These are phyloP conservation scores for Microchrysa polita DNA, from an alignment of 2,888 invertebrate species.

Conservation along the genomic window DNA sequence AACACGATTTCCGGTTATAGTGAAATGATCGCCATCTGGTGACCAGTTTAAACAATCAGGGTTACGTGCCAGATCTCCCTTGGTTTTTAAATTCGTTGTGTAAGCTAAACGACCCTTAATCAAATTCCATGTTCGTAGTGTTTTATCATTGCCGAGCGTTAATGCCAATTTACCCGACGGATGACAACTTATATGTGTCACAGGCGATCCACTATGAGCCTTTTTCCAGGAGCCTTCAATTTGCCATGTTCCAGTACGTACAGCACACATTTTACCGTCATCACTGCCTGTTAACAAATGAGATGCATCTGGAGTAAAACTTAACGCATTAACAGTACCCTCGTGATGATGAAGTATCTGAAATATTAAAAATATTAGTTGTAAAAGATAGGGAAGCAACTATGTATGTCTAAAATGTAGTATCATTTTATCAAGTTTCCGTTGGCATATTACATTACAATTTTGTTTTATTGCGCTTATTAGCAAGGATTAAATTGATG, in stretches of 20 bases:
- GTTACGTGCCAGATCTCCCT: conserved; percentile 64
- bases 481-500: no score
- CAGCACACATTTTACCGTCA: conserved; percentile 85
- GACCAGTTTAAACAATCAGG: conserved; percentile 75
- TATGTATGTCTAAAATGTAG: no score
- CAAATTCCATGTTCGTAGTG: conserved; percentile 92
- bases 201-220: conserved; percentile 82
- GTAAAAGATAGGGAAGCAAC: no score
- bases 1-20: conserved; percentile 75
- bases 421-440: no score
- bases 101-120: conserved; percentile 91
- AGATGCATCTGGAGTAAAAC: conserved; percentile 79
- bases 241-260: conserved; percentile 86
- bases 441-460: no score
- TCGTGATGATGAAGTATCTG: conserved; percentile 77
- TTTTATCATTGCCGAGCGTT: conserved; percentile 84
- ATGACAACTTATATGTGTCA: conserved; percentile 83
- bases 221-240: conserved; percentile 82
- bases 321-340: conserved; percentile 82
- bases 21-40: conserved; percentile 79
- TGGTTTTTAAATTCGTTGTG: conserved; percentile 83
- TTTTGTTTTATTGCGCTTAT: no score
- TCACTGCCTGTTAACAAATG: conserved; percentile 86
- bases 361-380: background rate
- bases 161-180: conserved; percentile 89